Evolutionary conservation across 2,888 invertebrate species (phyloP), one percentile per base, ranked within the genome.

Genomic region (Corythucha ciliata): DNA sequence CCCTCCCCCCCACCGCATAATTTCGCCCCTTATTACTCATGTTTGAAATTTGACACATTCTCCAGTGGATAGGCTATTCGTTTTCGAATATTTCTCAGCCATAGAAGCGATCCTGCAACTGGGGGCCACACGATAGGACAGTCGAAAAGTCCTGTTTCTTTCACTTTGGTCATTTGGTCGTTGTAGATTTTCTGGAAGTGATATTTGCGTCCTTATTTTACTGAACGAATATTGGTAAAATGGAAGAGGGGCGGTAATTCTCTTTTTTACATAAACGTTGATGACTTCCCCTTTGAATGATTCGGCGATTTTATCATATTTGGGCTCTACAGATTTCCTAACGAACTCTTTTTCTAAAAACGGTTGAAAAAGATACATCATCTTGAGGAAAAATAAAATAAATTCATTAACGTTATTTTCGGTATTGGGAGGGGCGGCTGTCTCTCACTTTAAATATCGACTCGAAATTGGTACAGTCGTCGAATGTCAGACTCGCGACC

Each of bases 401-500:
- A 36, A 8, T 36, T 36, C 16, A 12, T 7, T 10, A 12, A 36
- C 14, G 14, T 12, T 8, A 7, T 36, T 36, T 7, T 7, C 7
- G 16, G 7, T 36, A 16, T 14, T 36, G n/a, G n/a, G n/a, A n/a
- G n/a, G n/a, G n/a, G n/a, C 2, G 33, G 2, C 10, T 24, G 24
- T 2, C 8, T 18, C 66, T 51, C 54, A 80, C 73, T 68, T 79
- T 81, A 61, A 78, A 79, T 37, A 74, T 68, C 36, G 74, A 70
- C 58, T 79, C 79, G 7, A 81, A 65, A 26, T 79, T 80, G 58
- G 74, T 72, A 59, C 87, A 87, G 62, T 92, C 91, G 52, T 83
- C 81, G 60, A 89, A 81, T 1, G 83, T 85, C 63, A 83, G 81
- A 12, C 80, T 76, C 62, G 91, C 84, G 56, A 90, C 76, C 16